Base-by-base conservation (phyloP, 2,113 vertebrate genomes). In the Anthoscopus minutus region DNA sequence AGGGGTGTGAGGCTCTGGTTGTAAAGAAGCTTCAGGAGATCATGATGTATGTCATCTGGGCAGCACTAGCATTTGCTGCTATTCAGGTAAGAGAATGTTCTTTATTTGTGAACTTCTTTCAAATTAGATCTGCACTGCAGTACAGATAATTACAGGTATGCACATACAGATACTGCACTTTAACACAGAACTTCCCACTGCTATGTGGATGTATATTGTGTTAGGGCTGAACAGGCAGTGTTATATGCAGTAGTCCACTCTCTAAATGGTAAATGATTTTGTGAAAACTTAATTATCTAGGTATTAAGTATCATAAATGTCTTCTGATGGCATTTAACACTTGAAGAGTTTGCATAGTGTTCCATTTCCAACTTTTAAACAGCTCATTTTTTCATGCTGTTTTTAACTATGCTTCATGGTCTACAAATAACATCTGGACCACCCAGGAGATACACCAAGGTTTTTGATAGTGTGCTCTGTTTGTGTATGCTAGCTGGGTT, bases 31-130 rank as follows among this genome's bases (percentile, higher is more conserved):
- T 99, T 53, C 99, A 99, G 77, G 99, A 99, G 95, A 99, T 99
- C 79, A 99, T 99, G 99, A 99, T 99, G 99, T 99, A 99, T 40
- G 99, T 99, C 77, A 99, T 99, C 96, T 99, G 98, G 99, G 99
- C 99, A 50, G 99, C 99, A 0, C 93, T 99, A 95, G 99, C 98
- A 6, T 99, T 99, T 96, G 99, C 99, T 87, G 98, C 98, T 38
- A 99, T 99, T 97, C 99, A 99, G 99, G 99, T 99, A 96, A 98
- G 96, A 79, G 13, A 50, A 27, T 79, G 31, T 62, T 57, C 21
- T 25, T 69, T 35, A 35, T 35, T 31, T 60, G 16, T n/a, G 10
- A 25, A 35, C 18, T 23, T 38, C 37, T 67, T 42, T 77, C 27
- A 61, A 5, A 30, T 48, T 10, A 64, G 37, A 58, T 62, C 24